Evolutionary conservation across 2,797 vertebrate genomes (phyloP), one percentile per base, ranked within the genome.

Genomic region (Poeciliopsis infans): DNA sequence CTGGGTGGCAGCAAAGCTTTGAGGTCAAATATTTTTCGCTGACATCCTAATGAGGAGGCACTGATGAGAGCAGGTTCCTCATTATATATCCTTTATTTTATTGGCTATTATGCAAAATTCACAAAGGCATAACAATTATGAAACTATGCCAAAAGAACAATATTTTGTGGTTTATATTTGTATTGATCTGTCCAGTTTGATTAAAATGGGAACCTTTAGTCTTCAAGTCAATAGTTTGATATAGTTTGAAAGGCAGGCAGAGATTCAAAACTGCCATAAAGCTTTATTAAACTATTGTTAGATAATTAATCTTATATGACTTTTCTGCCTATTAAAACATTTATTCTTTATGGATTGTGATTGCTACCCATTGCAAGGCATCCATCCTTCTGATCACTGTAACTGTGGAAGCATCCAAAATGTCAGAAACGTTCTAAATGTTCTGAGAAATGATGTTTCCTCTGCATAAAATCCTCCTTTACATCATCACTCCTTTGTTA

Each of bases 1-100:
- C 82, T 74, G 36, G 84, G 33, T 79, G 82, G 31, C 79, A 83
- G 64, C 81, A 8, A 82, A 85, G 25, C 0, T 15, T 13, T 1
- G 7, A 25, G 28, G 57, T 70, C 20, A 68, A 74, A 39, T 31
- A 5, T 3, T 31, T 33, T 20, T 5, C 23, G 45, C 16, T 28
- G 2, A 69, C 18, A 23, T 43, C 39, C 39, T 8, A 12, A 28
- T 4, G 4, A 7, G 11, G 5, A 36, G 1, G 39, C 10, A 12
- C 10, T 28, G 2, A n/a, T 57, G 33, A 69, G 39, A 69, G 7
- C 13, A 16, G 15, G 6, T 61, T 66, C 45, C 31, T n/a, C 18
- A 15, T 31, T 31, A 31, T 1, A 31, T 31, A 31, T 20, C 20
- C 3, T 5, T 8, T 6, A 75, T 75, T 68, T 28, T 28, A 53